Percentiles rank a stretch among this genome's conserved stretches.
These are phyloP conservation scores for Arnoldichthys spilopterus DNA, from an alignment of 2,797 vertebrate genomes.

Conservation along the genomic window DNA sequence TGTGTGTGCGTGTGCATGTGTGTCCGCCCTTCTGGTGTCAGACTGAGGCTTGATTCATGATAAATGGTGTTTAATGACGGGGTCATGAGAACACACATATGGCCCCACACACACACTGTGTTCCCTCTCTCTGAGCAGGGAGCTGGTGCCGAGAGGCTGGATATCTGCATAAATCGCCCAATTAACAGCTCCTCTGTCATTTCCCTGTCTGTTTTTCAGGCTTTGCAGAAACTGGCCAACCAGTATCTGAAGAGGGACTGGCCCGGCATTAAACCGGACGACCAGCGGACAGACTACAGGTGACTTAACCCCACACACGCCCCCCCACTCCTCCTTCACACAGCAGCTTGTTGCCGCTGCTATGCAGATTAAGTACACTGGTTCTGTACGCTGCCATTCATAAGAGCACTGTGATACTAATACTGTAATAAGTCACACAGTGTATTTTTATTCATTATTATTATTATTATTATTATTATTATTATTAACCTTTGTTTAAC, in stretches of 20 bases:
- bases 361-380: too few species aligned
- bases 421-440: too few species aligned
- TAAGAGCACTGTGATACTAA: too few species aligned
- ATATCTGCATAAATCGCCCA: constrained; percentile 2
- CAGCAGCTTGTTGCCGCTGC: too few species aligned
- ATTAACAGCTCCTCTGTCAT: constrained; percentile 37
- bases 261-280: constrained; percentile 91
- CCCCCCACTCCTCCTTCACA: too few species aligned
- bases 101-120: constrained; percentile 24
- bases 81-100: constrained; percentile 57
- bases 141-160: constrained; percentile 1
- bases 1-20: constrained; percentile 44
- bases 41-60: constrained; percentile 44
- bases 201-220: constrained; percentile 70
- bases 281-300: constrained; percentile 51
- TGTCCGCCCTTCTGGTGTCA: too few species aligned
- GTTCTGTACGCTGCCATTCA: too few species aligned
- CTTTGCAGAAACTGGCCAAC: constrained; percentile 93
- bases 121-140: constrained; percentile 7
- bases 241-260: constrained; percentile 97
- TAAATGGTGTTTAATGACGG: constrained; percentile 47
- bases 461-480: too few species aligned
- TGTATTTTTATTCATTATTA: too few species aligned
- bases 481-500: too few species aligned
- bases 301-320: too few species aligned